phyloP scores from a whole-genome alignment of 2,113 vertebrate species.

The Tenrec ecaudatus region DNA sequence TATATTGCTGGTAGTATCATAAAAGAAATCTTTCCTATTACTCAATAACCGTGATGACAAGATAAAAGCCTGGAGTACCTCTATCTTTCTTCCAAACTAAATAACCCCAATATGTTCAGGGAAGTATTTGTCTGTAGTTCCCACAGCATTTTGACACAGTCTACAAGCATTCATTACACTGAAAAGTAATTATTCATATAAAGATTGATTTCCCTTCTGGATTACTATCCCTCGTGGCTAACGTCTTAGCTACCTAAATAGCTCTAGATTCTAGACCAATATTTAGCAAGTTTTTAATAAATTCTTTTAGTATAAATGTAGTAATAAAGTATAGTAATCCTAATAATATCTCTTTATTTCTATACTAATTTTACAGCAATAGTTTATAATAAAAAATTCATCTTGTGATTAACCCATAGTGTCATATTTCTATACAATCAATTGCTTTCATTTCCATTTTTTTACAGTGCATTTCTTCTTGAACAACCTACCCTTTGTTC shows the following conservation, averaged over 20 bases:
- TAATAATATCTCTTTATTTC: not conserved
- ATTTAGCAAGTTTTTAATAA: constrained; percentile 14
- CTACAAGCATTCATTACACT: not conserved
- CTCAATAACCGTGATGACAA: not conserved
- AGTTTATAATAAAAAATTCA: constrained; percentile 13
- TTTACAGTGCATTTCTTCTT: not conserved
- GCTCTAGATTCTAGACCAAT: constrained; percentile 5
- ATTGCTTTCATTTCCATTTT: not conserved
- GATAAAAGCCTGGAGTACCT: not conserved
- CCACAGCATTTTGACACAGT: constrained; percentile 8
- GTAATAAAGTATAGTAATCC: not conserved
- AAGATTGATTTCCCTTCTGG: not conserved
- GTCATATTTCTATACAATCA: constrained; percentile 4
- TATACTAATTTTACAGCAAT: constrained; percentile 32
- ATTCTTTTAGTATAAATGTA: not conserved
- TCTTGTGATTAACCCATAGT: not conserved
- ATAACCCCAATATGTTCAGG: not conserved
- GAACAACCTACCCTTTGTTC: not conserved
- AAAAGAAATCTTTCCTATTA: constrained; percentile 2
- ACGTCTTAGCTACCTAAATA: not conserved
- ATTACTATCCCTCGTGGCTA: not conserved
- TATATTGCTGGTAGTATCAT: not conserved
- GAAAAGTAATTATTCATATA: not conserved
- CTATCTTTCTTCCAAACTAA: not conserved
- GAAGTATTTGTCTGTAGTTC: not conserved